Evolutionary conservation across 2,888 invertebrate species (phyloP).

Genomic region (Drosophila sordidapex): DNA sequence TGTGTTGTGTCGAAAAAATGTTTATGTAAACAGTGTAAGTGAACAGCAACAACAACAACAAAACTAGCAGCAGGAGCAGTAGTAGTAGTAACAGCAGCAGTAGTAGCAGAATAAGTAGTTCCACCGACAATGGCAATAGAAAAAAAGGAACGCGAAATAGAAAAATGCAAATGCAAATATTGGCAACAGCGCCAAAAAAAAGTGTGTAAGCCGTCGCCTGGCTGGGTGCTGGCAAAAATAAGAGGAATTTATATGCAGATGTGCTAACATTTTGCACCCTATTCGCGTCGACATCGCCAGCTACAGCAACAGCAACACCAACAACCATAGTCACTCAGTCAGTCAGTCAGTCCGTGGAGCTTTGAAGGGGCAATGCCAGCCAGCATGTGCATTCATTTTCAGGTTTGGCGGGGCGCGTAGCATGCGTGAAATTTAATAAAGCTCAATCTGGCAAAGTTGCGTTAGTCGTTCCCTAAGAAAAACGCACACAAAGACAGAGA

Average conservation of each 20-base stretch:
- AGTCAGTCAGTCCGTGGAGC: neutral
- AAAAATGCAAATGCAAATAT: conserved; percentile 80
- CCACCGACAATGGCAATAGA: conserved; percentile 60
- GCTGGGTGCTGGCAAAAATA: conserved; percentile 72
- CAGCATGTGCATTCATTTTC: conserved; percentile 73
- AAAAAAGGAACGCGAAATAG: conserved; percentile 66
- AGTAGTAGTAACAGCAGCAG: conserved; percentile 10
- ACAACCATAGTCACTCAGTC: conserved; percentile 16
- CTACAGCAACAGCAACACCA: conserved; percentile 25
- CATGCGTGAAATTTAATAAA: conserved; percentile 80
- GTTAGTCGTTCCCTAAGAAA: conserved; percentile 7
- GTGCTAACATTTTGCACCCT: conserved; percentile 80
- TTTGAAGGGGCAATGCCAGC: conserved; percentile 3
- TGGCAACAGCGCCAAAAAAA: conserved; percentile 70
- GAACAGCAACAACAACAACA: conserved; percentile 50
- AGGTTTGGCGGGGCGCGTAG: conserved; percentile 65
- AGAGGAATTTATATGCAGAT: conserved; percentile 82
- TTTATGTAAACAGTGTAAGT: conserved; percentile 79
- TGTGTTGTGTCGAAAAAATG: conserved; percentile 80
- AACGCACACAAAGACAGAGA: conserved; percentile 29
- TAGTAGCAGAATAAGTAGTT: conserved; percentile 18
- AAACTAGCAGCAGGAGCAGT: conserved; percentile 24
- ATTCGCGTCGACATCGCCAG: conserved; percentile 57
- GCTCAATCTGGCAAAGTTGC: conserved; percentile 58
- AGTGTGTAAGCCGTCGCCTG: conserved; percentile 76